Evolutionary conservation across 2,888 invertebrate species (phyloP), one percentile per base, ranked within the genome.

Genomic region (Molorchus minor): DNA sequence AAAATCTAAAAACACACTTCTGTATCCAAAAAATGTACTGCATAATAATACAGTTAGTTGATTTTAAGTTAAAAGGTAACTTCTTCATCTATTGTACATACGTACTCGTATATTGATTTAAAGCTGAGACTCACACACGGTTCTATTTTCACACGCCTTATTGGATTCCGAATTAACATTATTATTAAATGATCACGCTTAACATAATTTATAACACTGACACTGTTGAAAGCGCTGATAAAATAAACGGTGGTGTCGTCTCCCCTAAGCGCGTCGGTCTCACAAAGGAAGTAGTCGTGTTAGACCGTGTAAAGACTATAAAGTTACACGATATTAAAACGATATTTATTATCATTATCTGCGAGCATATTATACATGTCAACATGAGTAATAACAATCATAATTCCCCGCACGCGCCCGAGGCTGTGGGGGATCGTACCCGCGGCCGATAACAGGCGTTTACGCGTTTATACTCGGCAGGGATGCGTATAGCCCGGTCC

Each of bases 361-460:
- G 59, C 55, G 61, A 66, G 65, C 71, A 71, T 71, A 73, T 73
- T 71, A 70, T 60, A 63, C 70, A 67, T 70, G 73, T 73, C 71
- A 61, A 72, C 72, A 70, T 71, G 72, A 73, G 66, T 71, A 73
- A 72, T 74, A 75, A 74, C 75, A 74, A 74, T 75, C 75, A 76
- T 75, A 76, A 75, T 75, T 75, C 74, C 69, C 69, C 68, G 71
- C 75, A 75, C 75, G 75, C 74, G 76, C 67, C 67, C 63, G 58
- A 36, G 47, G 47, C 58, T 56, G 47, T 57, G 35, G 65, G 58
- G 70, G 72, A 71, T 65, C 61, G 65, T 35, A 55, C 56, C 43
- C 56, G 63, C 57, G 61, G 58, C 65, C 62, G 70, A 69, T 71
- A 70, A 70, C 69, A 62, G 64, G 58, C 67, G 67, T 69, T 68